Evolutionary conservation across 2,797 vertebrate species (phyloP).

Genomic region (Crocodylus rhombifer): DNA sequence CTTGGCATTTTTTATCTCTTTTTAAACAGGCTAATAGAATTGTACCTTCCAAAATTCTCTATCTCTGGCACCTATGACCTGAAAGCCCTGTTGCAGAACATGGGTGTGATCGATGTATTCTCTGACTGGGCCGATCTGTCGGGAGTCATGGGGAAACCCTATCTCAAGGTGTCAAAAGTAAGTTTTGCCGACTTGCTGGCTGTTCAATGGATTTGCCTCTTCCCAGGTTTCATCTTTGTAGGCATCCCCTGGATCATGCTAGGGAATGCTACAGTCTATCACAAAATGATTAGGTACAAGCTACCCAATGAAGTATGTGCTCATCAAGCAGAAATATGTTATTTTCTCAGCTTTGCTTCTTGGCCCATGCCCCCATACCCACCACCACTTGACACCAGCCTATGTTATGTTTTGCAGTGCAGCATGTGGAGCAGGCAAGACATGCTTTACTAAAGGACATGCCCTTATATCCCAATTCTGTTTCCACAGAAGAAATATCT

Average conservation of each 20-base stretch:
- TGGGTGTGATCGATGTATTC: slow-evolving; percentile 73
- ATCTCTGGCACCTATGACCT: slow-evolving; percentile 66
- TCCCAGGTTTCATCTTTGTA: neutral
- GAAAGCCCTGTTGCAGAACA: slow-evolving; percentile 53
- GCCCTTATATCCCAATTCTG: too few species aligned
- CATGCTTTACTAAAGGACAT: too few species aligned
- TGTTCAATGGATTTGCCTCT: neutral
- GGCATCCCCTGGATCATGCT: neutral
- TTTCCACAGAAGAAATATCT: too few species aligned
- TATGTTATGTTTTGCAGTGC: too few species aligned
- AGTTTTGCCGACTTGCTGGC: neutral
- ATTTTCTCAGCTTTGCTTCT: too few species aligned
- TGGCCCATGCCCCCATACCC: too few species aligned
- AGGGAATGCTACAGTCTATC: too few species aligned
- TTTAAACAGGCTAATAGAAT: slow-evolving; percentile 55
- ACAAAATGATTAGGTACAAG: too few species aligned
- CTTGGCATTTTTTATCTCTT: neutral
- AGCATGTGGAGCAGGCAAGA: too few species aligned
- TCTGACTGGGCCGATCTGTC: slow-evolving; percentile 66
- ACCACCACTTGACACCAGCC: too few species aligned
- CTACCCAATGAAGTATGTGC: too few species aligned
- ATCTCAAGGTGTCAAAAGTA: slow-evolving; percentile 76
- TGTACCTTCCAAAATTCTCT: slow-evolving; percentile 78
- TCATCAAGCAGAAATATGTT: too few species aligned
- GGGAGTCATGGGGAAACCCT: slow-evolving; percentile 32